Conservation (phyloP, 2,888 invertebrate species). For the Chaitophorus viminalis region DNA sequence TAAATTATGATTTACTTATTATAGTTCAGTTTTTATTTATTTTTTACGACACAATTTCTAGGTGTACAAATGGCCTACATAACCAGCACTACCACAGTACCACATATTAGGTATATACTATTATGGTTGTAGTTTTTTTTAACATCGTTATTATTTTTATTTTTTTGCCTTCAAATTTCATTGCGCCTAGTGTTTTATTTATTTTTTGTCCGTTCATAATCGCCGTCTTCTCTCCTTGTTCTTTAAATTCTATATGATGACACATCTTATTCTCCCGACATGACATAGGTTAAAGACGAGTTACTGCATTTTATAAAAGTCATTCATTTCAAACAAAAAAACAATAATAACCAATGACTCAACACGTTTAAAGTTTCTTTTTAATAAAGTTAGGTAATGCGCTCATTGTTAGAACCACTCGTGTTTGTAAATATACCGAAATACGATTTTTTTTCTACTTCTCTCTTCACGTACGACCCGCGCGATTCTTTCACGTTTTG, state of each 20-base stretch:
- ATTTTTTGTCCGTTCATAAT: conserved; percentile 47
- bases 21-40: background rate
- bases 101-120: background rate
- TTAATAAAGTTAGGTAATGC: conserved; percentile 61
- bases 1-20: conserved; percentile 26
- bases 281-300: conserved; percentile 61
- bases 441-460: conserved; percentile 43
- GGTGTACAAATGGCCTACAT: conserved; percentile 44
- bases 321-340: conserved; percentile 59
- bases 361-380: conserved; percentile 61
- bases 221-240: conserved; percentile 34
- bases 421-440: conserved; percentile 60
- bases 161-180: conserved; percentile 20
- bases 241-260: conserved; percentile 60
- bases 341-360: conserved; percentile 62
- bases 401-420: conserved; percentile 59
- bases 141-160: conserved; percentile 47
- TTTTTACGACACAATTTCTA: conserved; percentile 30
- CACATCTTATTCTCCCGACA: conserved; percentile 55
- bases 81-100: background rate
- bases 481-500: conserved; percentile 16
- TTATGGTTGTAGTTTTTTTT: conserved; percentile 14
- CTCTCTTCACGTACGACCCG: background rate
- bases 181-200: conserved; percentile 43
- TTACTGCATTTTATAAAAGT: conserved; percentile 59